phyloP scores from a whole-genome alignment of 2,113 vertebrate genomes.

The Cisticola juncidis region DNA sequence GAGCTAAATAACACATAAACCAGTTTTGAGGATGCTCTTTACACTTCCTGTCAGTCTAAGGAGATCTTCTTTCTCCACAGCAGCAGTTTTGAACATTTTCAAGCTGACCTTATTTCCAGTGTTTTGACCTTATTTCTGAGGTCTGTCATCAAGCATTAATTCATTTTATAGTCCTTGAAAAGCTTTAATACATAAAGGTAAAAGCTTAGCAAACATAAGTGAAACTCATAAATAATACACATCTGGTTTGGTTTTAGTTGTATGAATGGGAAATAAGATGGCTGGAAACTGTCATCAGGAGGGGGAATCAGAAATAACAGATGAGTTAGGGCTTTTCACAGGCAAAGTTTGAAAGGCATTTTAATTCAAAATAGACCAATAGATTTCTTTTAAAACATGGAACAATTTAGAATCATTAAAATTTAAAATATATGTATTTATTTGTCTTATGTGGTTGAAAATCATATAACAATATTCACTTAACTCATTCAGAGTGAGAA shows the following conservation, averaged over 20 bases:
- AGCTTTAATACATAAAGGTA: neutral
- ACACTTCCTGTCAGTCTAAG: neutral
- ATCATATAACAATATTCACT: neutral
- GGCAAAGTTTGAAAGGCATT: neutral
- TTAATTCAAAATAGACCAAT: neutral
- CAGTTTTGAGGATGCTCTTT: neutral
- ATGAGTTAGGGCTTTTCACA: neutral
- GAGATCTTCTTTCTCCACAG: neutral
- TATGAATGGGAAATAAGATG: neutral
- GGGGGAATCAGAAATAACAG: neutral
- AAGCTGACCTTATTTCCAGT: neutral
- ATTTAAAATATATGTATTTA: neutral
- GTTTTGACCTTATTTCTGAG: neutral
- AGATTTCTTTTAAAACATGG: neutral
- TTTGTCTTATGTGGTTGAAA: neutral
- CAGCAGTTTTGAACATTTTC: neutral
- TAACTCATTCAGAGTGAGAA: neutral
- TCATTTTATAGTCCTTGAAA: neutral
- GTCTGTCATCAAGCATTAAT: neutral
- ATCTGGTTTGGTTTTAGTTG: neutral
- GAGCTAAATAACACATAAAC: neutral
- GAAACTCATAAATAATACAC: neutral
- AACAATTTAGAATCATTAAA: neutral
- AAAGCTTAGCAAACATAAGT: neutral
- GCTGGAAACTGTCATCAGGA: neutral